These are phyloP conservation scores for Apamea monoglypha DNA, from an alignment of 2,888 invertebrate species.

Conservation along the genomic window DNA sequence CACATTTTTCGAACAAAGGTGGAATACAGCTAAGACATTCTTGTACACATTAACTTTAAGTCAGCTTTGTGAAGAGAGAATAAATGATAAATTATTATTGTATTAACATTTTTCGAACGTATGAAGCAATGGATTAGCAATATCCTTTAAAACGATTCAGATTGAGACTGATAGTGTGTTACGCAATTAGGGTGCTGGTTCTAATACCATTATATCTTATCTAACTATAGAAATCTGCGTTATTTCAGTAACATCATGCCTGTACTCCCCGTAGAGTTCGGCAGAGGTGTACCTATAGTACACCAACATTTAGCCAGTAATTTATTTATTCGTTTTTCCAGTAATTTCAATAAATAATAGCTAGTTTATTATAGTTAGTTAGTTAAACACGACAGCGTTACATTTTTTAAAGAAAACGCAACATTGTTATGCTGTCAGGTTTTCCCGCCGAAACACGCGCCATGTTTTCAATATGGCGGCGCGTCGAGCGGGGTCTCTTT, in stretches of 20 bases:
- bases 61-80: too few species aligned
- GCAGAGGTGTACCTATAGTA: not conserved
- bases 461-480: conserved; percentile 82
- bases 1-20: too few species aligned
- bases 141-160: too few species aligned
- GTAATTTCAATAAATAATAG: conserved; percentile 4
- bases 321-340: not conserved
- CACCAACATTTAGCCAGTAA: not conserved
- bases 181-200: not conserved
- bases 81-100: too few species aligned
- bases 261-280: not conserved
- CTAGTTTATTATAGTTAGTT: too few species aligned
- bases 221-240: not conserved
- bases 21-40: too few species aligned
- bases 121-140: too few species aligned
- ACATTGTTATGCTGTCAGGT: conserved; percentile 55
- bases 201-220: not conserved
- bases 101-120: too few species aligned
- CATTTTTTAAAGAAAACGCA: conserved; percentile 48
- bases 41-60: too few species aligned
- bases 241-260: not conserved
- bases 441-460: conserved; percentile 84
- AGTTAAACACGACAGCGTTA: conserved; percentile 12
- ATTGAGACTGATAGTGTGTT: too few species aligned
- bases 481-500: conserved; percentile 78